phyloP scores from a whole-genome alignment of 2,888 invertebrate genomes.

The Trichopria drosophilae region DNA sequence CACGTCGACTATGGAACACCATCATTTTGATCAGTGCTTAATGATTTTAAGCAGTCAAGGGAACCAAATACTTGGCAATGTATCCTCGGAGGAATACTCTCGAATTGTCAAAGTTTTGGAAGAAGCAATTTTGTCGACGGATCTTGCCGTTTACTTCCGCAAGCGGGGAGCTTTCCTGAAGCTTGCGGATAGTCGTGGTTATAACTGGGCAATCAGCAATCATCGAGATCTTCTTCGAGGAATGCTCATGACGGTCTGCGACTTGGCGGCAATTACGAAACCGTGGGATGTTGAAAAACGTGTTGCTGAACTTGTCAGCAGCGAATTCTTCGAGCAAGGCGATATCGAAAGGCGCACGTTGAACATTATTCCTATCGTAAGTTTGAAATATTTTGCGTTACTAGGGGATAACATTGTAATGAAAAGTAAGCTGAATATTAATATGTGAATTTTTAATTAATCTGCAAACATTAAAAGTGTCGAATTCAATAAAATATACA shows the following conservation, averaged over 20 bases:
- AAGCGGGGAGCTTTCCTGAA: conserved; percentile 85
- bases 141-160: conserved; percentile 91
- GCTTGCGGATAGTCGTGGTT: conserved; percentile 64
- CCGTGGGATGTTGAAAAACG: conserved; percentile 91
- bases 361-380: conserved; percentile 87
- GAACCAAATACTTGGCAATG: conserved; percentile 85
- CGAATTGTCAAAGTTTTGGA: conserved; percentile 87
- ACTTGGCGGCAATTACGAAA: conserved; percentile 91
- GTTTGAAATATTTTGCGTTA: conserved; percentile 50
- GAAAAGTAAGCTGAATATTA: too few species aligned
- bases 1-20: conserved; percentile 96
- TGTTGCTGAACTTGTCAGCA: conserved; percentile 89
- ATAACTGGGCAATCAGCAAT: conserved; percentile 73
- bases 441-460: too few species aligned
- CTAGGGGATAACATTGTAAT: too few species aligned
- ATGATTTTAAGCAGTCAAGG: conserved; percentile 96
- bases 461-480: too few species aligned
- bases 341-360: conserved; percentile 87
- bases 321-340: conserved; percentile 92
- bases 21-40: conserved; percentile 95
- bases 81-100: conserved; percentile 89
- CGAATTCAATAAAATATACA: too few species aligned
- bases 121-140: conserved; percentile 92
- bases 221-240: conserved; percentile 81
- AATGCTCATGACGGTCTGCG: conserved; percentile 95